Percentiles rank a stretch among this genome's conserved stretches.
phyloP scores from a whole-genome alignment of 2,797 vertebrate genomes.

The Lacerta agilis region DNA sequence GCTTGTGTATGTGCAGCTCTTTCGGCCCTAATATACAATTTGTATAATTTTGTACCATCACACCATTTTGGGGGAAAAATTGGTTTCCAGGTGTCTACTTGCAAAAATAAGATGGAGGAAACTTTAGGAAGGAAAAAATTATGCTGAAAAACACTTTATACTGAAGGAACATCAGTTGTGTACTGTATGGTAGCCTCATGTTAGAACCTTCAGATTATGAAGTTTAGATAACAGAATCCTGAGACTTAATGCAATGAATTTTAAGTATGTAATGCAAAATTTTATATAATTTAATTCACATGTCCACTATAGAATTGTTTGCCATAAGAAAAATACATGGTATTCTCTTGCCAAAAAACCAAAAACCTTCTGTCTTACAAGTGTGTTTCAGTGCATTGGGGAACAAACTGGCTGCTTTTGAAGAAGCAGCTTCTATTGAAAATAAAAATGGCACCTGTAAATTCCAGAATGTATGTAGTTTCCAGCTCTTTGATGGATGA shows the following conservation, averaged over 20 bases:
- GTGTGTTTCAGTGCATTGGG: background rate
- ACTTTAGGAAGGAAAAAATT: too few relatives aligned
- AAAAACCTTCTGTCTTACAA: background rate
- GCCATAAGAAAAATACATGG: background rate
- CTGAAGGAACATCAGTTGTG: background rate
- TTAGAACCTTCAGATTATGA: slow-evolving; percentile 12
- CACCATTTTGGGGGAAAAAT: background rate
- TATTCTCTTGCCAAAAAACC: background rate
- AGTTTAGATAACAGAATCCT: background rate
- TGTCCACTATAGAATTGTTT: background rate
- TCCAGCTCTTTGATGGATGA: background rate
- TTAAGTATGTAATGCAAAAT: slow-evolving; percentile 4
- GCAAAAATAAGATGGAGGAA: background rate
- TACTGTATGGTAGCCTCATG: background rate
- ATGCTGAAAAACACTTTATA: too few relatives aligned
- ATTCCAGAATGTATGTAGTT: background rate
- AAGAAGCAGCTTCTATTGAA: background rate
- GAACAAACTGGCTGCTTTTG: background rate
- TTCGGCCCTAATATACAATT: background rate
- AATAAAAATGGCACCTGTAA: background rate
- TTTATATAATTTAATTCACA: slow-evolving; percentile 24
- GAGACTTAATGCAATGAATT: slow-evolving; percentile 6
- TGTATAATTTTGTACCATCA: background rate
- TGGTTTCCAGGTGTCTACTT: background rate
- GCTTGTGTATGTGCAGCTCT: background rate